Percentiles rank a stretch among this genome's conserved stretches.
These are phyloP conservation scores for Pelodiscus sinensis DNA, from an alignment of 2,113 vertebrate genomes.

Conservation along the genomic window DNA sequence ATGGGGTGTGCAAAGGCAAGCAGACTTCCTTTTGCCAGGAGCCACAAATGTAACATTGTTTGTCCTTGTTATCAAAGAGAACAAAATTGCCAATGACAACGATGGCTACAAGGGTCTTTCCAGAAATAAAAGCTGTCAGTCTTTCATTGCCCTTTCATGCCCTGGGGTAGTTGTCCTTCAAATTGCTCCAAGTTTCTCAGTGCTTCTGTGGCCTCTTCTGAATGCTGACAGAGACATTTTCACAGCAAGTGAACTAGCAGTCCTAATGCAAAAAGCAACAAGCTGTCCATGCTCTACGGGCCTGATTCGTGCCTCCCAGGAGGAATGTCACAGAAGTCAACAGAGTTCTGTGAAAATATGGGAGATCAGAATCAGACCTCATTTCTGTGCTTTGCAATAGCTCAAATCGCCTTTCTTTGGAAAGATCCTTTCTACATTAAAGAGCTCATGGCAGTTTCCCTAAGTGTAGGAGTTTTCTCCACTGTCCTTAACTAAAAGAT, in stretches of 20 bases:
- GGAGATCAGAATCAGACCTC: not conserved
- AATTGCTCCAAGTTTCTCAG: slow-evolving; percentile 26
- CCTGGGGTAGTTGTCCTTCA: not conserved
- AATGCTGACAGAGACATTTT: accelerated
- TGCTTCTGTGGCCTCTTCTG: slow-evolving; percentile 19
- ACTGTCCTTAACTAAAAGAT: not conserved
- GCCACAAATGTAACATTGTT: slow-evolving; percentile 20
- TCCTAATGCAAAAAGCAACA: not conserved
- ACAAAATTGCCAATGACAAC: slow-evolving; percentile 36
- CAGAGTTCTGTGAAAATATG: not conserved
- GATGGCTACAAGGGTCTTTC: slow-evolving; percentile 32
- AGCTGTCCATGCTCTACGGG: not conserved
- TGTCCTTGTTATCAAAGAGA: slow-evolving; percentile 54
- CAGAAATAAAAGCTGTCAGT: slow-evolving; percentile 55
- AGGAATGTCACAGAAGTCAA: not conserved
- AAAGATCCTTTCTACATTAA: not conserved
- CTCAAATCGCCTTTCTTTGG: not conserved
- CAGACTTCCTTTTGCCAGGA: slow-evolving; percentile 54
- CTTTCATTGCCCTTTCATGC: slow-evolving; percentile 4
- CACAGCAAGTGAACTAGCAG: not conserved
- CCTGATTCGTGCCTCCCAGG: not conserved
- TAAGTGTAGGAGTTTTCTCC: not conserved
- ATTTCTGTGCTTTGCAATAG: not conserved
- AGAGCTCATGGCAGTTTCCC: not conserved
- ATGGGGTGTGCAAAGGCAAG: slow-evolving; percentile 40